phyloP scores from a whole-genome alignment of 2,888 invertebrate genomes.

The Diadegma fenestrale region DNA sequence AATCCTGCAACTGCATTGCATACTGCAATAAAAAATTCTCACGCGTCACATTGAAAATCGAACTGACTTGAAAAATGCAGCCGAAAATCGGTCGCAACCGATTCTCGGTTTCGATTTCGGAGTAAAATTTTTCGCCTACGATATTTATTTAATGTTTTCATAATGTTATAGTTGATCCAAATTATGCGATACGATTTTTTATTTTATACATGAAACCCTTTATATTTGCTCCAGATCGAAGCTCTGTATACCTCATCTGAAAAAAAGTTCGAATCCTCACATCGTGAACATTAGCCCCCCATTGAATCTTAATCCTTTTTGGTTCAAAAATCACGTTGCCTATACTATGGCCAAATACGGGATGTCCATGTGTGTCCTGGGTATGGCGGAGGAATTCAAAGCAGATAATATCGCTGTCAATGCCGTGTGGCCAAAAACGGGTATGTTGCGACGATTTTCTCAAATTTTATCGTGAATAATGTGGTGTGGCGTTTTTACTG shows the following conservation, averaged over 20 bases:
- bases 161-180: too few relatives aligned
- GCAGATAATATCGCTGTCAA: slow-evolving; percentile 95
- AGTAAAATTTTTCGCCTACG: too few relatives aligned
- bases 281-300: slow-evolving; percentile 98
- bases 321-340: slow-evolving; percentile 97
- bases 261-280: slow-evolving; percentile 95
- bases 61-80: too few relatives aligned
- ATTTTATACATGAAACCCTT: neutral
- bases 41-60: too few relatives aligned
- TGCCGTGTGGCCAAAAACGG: slow-evolving; percentile 98
- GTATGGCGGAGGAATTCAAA: slow-evolving; percentile 98
- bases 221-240: slow-evolving; percentile 90
- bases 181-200: neutral
- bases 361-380: slow-evolving; percentile 99
- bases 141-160: too few relatives aligned
- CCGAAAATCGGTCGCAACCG: too few relatives aligned
- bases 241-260: slow-evolving; percentile 93
- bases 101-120: too few relatives aligned
- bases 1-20: too few relatives aligned
- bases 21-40: too few relatives aligned
- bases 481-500: too few relatives aligned
- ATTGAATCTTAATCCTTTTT: slow-evolving; percentile 93
- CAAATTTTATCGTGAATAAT: neutral
- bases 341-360: slow-evolving; percentile 99
- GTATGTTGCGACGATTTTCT: slow-evolving; percentile 84